Percentiles rank a stretch among this genome's conserved stretches.
Conservation (phyloP, 2,113 vertebrate species). For the Epinephelus moara region DNA sequence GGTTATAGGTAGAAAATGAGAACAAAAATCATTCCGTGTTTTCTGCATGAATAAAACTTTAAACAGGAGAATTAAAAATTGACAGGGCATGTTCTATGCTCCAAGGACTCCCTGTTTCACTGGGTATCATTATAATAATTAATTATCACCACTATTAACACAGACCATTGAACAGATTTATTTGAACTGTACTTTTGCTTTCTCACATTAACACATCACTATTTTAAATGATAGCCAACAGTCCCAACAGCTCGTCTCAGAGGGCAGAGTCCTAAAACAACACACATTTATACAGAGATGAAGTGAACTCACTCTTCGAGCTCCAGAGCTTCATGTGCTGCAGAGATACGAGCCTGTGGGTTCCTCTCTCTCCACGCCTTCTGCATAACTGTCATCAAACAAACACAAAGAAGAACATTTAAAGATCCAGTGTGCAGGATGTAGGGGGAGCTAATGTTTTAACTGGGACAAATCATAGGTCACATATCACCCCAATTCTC, state of each 20-base stretch:
- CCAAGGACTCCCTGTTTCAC: neutral
- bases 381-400: conserved; percentile 93
- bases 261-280: neutral
- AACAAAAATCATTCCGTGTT: neutral
- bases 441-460: no score
- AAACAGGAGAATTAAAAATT: neutral
- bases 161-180: neutral
- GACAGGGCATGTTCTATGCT: neutral
- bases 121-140: neutral
- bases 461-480: no score
- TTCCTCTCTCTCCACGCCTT: conserved; percentile 99
- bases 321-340: conserved; percentile 97
- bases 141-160: neutral
- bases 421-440: neutral
- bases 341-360: conserved; percentile 97
- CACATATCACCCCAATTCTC: no score
- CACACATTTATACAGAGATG: neutral
- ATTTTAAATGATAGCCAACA: neutral
- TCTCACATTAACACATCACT: neutral
- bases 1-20: neutral
- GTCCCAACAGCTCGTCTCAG: neutral
- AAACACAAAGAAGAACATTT: conserved; percentile 8
- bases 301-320: conserved; percentile 93
- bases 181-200: neutral
- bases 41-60: neutral